phyloP scores from a whole-genome alignment of 2,797 vertebrate genomes.

The Caiman crocodilus region DNA sequence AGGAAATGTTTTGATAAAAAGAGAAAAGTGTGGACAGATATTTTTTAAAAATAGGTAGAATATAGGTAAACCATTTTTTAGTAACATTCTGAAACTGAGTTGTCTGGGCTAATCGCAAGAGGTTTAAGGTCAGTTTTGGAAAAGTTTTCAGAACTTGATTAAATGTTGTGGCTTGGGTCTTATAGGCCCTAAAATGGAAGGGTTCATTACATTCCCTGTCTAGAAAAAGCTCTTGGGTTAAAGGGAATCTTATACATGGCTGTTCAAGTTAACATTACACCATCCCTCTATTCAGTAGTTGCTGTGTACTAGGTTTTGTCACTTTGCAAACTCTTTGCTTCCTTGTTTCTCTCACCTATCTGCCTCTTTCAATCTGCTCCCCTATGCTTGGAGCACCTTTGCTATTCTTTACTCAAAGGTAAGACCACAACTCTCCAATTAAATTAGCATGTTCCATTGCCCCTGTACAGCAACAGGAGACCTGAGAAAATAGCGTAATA shows the following conservation, averaged over 20 bases:
- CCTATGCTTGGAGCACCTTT: background rate
- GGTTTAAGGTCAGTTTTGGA: background rate
- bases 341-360: background rate
- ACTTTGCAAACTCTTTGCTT: background rate
- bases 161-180: background rate
- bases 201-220: background rate
- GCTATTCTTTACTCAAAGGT: background rate
- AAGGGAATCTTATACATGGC: background rate
- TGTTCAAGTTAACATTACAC: background rate
- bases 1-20: background rate
- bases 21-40: background rate
- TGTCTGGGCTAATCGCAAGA: background rate
- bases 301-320: background rate
- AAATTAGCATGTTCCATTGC: background rate
- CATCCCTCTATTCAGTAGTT: background rate
- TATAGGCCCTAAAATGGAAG: background rate
- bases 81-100: background rate
- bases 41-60: background rate
- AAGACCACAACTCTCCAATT: background rate
- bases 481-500: background rate
- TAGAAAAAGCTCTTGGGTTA: slow-evolving; percentile 3
- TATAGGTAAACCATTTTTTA: too few relatives aligned
- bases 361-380: background rate
- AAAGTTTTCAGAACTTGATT: background rate
- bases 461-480: background rate